phyloP scores from a whole-genome alignment of 1,140 invertebrate species.

The Brachionus paranguensis region DNA sequence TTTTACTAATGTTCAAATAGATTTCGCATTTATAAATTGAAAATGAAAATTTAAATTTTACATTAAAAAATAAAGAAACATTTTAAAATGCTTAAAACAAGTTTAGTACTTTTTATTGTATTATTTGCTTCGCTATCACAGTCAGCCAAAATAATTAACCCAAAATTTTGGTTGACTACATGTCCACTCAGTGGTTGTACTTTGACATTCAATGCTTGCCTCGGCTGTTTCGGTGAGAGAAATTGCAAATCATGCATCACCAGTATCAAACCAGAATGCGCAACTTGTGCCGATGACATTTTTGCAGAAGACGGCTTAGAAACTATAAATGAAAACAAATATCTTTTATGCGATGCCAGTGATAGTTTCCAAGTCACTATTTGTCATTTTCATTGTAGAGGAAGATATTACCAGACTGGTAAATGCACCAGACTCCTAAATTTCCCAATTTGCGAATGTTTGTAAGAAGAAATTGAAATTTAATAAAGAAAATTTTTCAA shows the following conservation, averaged over 20 bases:
- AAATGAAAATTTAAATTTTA: too few species aligned
- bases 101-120: neutral
- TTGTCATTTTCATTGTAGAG: neutral
- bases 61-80: too few species aligned
- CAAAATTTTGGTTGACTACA: neutral
- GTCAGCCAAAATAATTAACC: neutral
- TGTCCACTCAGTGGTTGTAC: neutral
- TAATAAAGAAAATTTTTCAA: neutral
- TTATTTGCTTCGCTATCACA: neutral
- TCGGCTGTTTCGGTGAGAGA: neutral
- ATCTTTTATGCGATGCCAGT: neutral
- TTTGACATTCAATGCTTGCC: neutral
- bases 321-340: neutral
- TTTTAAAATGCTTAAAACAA: neutral
- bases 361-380: neutral
- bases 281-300: neutral
- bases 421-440: neutral
- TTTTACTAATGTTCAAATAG: neutral
- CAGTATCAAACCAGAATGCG: neutral
- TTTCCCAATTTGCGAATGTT: neutral
- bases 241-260: neutral
- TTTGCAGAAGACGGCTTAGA: neutral
- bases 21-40: neutral
- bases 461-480: neutral
- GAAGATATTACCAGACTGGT: neutral